Evolutionary conservation across 2,888 invertebrate species (phyloP).

Genomic region (Acronicta leporina): DNA sequence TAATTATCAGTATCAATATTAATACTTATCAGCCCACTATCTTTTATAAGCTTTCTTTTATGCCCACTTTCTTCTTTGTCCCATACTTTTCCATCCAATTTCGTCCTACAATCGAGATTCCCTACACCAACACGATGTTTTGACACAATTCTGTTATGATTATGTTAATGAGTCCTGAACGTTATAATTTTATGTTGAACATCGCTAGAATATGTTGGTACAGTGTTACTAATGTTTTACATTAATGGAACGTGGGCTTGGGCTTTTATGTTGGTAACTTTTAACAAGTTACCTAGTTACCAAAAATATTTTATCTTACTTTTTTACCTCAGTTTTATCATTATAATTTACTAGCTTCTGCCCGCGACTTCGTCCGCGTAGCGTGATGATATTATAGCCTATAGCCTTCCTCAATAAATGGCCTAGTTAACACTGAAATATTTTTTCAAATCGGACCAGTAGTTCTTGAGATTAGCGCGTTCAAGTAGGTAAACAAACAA

Average conservation of each 20-base stretch:
- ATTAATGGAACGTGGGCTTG: constrained; percentile 14
- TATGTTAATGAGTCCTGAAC: constrained; percentile 51
- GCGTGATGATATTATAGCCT: no score
- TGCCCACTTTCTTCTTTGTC: no score
- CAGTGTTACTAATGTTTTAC: constrained; percentile 37
- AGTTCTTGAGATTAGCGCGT: no score
- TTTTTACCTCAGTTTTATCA: no score
- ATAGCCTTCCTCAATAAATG: no score
- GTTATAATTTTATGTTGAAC: constrained; percentile 52
- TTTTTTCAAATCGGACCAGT: no score
- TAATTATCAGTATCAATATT: not conserved
- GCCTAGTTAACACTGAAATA: no score
- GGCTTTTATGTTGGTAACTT: not conserved
- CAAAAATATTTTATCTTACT: not conserved
- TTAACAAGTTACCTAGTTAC: not conserved
- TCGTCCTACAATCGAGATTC: constrained; percentile 22
- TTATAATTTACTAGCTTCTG: no score
- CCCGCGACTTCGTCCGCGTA: no score
- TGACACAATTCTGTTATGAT: constrained; percentile 54
- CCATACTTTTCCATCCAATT: not conserved
- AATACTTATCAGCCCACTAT: no score
- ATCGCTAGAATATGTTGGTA: constrained; percentile 39
- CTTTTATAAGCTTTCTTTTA: no score
- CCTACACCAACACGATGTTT: constrained; percentile 49
- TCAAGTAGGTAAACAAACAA: no score